A percentile compares a stretch with the other conserved stretches of the same genome.
These are phyloP conservation scores for Peromyscus leucopus DNA, from an alignment of 2,113 vertebrate species.

Conservation along the genomic window DNA sequence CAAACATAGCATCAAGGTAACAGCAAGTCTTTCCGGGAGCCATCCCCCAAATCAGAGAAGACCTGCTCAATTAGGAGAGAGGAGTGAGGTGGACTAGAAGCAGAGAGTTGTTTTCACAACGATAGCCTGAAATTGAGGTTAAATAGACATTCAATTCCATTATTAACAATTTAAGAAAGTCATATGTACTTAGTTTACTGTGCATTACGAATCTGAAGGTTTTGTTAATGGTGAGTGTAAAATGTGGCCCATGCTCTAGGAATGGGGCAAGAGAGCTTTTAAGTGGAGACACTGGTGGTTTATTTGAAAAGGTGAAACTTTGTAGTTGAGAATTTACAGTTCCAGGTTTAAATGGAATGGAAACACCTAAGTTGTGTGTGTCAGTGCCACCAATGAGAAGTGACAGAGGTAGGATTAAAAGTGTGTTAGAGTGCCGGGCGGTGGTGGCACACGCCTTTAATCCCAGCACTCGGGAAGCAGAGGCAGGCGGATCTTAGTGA, in stretches of 20 bases:
- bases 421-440: background rate
- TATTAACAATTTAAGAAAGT: conserved; percentile 27
- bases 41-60: background rate
- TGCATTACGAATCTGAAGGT: no score
- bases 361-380: background rate
- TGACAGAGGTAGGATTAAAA: background rate
- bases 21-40: background rate
- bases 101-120: background rate
- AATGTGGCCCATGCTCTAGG: background rate
- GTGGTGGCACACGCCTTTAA: no score
- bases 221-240: background rate
- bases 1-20: background rate
- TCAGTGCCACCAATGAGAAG: background rate
- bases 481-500: no score
- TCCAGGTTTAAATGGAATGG: background rate
- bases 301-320: background rate
- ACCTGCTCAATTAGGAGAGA: background rate
- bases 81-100: background rate
- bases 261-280: background rate
- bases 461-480: no score
- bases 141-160: background rate
- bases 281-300: background rate
- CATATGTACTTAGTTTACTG: background rate
- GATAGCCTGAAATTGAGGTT: background rate
- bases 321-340: background rate